Conservation (phyloP, 2,797 vertebrate genomes). For the Rhynchonycteris naso region DNA sequence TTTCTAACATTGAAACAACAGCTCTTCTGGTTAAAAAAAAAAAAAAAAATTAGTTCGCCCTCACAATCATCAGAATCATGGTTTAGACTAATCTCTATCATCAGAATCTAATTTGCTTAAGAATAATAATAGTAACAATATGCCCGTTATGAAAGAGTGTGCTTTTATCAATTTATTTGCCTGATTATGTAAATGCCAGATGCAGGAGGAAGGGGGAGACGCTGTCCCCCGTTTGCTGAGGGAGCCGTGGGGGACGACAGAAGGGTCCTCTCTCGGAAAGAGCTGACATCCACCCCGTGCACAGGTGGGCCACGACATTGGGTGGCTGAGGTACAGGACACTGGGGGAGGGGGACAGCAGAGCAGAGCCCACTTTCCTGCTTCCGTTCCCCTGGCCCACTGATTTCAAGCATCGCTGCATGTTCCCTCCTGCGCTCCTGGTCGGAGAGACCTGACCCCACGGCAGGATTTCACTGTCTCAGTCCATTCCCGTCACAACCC, state of each 20-base stretch:
- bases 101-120: constrained; percentile 77
- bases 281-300: neutral
- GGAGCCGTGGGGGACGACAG: neutral
- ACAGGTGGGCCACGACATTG: neutral
- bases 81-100: constrained; percentile 75
- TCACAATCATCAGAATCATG: constrained; percentile 62
- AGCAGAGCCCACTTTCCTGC: neutral
- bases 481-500: accelerated
- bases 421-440: neutral
- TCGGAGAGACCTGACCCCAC: neutral
- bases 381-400: neutral
- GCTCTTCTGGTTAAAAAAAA: constrained; percentile 65
- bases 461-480: neutral
- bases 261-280: constrained; percentile 14
- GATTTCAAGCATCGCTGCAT: accelerated
- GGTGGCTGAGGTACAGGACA: constrained; percentile 2
- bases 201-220: neutral
- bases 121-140: constrained; percentile 76
- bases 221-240: neutral
- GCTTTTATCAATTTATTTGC: constrained; percentile 71
- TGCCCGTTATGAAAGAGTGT: constrained; percentile 71
- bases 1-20: constrained; percentile 70
- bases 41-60: constrained; percentile 58
- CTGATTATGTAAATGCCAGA: constrained; percentile 75
- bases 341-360: neutral